phyloP scores from a whole-genome alignment of 2,113 vertebrate genomes.

The Coryphaenoides rupestris region DNA sequence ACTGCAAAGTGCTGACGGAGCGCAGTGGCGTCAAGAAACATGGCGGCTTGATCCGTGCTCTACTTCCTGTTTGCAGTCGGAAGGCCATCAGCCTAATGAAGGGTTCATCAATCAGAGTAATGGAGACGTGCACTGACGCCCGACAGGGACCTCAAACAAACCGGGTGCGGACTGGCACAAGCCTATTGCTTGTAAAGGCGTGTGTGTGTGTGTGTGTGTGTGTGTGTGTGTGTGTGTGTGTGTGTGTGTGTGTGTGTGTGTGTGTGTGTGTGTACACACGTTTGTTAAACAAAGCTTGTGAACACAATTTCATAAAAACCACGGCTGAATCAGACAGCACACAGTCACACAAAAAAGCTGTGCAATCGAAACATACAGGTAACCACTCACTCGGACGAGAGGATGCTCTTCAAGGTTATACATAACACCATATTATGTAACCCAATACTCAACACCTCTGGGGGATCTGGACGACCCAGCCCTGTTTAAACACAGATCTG shows the following conservation, averaged over 20 bases:
- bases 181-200: conserved; percentile 30
- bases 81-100: conserved; percentile 64
- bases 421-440: too few relatives aligned
- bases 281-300: background rate
- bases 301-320: background rate
- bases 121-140: conserved; percentile 6
- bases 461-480: background rate
- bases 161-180: conserved; percentile 42
- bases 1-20: background rate
- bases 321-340: background rate
- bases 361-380: background rate
- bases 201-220: background rate
- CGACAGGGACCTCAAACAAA: conserved; percentile 11
- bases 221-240: background rate
- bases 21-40: background rate
- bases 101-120: conserved; percentile 58
- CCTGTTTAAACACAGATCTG: too few relatives aligned
- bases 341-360: background rate
- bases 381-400: too few relatives aligned
- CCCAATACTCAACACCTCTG: background rate
- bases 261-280: background rate
- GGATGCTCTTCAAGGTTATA: too few relatives aligned
- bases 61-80: conserved; percentile 30
- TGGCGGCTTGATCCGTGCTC: background rate
- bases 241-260: background rate